Conservation (phyloP, 2,113 vertebrate species). For the Proterorhinus semilunaris region DNA sequence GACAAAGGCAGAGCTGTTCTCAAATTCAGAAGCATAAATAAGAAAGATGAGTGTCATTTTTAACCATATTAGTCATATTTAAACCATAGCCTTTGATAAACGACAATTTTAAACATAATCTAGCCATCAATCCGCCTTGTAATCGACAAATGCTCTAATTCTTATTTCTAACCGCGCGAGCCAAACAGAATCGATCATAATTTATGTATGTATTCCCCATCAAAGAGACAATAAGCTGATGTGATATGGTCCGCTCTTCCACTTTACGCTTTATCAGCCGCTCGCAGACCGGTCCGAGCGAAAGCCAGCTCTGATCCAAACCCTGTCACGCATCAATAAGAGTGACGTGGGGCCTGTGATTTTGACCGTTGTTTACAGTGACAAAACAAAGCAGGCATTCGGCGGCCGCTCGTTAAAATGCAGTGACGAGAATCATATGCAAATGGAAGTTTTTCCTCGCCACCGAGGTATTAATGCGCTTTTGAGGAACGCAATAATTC, state of each 20-base stretch:
- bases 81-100: neutral
- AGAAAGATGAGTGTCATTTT: too few species aligned
- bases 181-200: neutral
- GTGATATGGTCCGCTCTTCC: constrained; percentile 5
- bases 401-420: constrained; percentile 40
- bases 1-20: too few species aligned
- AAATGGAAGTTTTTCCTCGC: constrained; percentile 65
- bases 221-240: constrained; percentile 21
- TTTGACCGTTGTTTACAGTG: constrained; percentile 38
- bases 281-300: constrained; percentile 16
- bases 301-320: constrained; percentile 16
- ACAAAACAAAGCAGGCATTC: constrained; percentile 41
- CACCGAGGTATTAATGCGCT: constrained; percentile 35
- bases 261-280: constrained; percentile 16
- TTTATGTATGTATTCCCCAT: constrained; percentile 11
- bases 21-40: too few species aligned
- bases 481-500: constrained; percentile 55
- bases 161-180: neutral
- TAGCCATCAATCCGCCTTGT: neutral
- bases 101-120: neutral
- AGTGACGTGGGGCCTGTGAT: constrained; percentile 33
- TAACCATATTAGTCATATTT: too few species aligned
- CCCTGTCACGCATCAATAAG: constrained; percentile 17
- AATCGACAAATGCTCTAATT: neutral
- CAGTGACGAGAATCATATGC: constrained; percentile 52